A percentile compares a stretch with the other conserved stretches of the same genome.
Conservation (phyloP, 2,113 vertebrate species). For the Parus major region DNA sequence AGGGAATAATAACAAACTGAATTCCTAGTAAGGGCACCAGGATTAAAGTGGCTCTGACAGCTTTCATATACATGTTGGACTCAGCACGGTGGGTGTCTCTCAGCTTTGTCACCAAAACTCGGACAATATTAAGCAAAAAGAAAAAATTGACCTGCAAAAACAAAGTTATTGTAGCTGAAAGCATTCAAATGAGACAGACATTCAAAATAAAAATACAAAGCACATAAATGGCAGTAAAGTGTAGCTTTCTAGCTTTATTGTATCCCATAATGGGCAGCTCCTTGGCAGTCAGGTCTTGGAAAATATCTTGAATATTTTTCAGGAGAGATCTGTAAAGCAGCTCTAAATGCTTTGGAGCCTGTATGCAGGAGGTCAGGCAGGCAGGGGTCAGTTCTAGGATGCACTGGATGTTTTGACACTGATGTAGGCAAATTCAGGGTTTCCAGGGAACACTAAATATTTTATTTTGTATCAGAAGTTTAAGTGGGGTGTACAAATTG, state of each 20-base stretch:
- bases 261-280: neutral
- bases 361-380: neutral
- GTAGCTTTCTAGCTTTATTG: neutral
- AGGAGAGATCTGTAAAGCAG: neutral
- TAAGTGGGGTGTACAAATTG: neutral
- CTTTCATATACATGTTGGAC: slow-evolving; percentile 98
- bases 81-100: slow-evolving; percentile 90
- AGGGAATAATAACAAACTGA: slow-evolving; percentile 95
- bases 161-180: neutral
- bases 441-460: neutral
- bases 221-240: neutral
- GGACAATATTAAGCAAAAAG: slow-evolving; percentile 95
- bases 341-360: neutral
- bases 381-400: neutral
- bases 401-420: neutral
- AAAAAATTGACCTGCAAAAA: slow-evolving; percentile 92
- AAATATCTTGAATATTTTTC: neutral
- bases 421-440: neutral
- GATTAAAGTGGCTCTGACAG: slow-evolving; percentile 93
- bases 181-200: neutral
- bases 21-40: slow-evolving; percentile 94
- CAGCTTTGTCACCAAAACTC: slow-evolving; percentile 93
- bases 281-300: neutral
- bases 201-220: neutral
- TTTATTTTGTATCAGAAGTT: neutral